These are phyloP conservation scores for Osmerus mordax DNA, from an alignment of 2,113 vertebrate genomes.

Conservation along the genomic window DNA sequence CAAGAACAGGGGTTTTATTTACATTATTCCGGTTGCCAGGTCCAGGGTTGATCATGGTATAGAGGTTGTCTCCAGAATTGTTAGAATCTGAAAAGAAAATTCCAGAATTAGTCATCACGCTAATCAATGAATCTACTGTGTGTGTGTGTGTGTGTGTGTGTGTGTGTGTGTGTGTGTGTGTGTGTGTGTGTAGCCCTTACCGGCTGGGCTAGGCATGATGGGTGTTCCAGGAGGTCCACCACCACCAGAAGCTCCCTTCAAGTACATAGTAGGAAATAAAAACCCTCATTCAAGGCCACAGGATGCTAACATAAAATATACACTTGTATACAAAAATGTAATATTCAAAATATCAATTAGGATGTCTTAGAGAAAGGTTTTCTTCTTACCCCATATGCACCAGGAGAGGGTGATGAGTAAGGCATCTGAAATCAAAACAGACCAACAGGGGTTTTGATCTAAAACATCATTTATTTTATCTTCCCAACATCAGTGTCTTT, in stretches of 20 bases:
- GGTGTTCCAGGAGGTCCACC: constrained; percentile 96
- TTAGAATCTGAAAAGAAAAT: constrained; percentile 85
- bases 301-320: neutral
- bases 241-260: constrained; percentile 90
- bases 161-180: neutral
- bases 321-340: neutral
- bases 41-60: constrained; percentile 93
- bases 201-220: constrained; percentile 98
- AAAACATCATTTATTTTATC: constrained; percentile 53
- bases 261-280: constrained; percentile 35
- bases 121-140: neutral
- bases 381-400: constrained; percentile 93
- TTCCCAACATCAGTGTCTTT: constrained; percentile 44
- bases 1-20: constrained; percentile 58
- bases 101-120: neutral
- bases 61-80: constrained; percentile 99
- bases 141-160: neutral
- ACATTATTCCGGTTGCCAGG: constrained; percentile 83
- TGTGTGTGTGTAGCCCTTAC: constrained; percentile 55
- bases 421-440: constrained; percentile 83
- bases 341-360: too few species aligned
- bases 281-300: neutral
- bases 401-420: constrained; percentile 96
- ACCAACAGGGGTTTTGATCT: constrained; percentile 38
- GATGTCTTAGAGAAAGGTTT: too few species aligned